Percentiles rank a stretch among this genome's conserved stretches.
Conservation (phyloP, 2,888 invertebrate genomes). For the Limnephilus lunatus region DNA sequence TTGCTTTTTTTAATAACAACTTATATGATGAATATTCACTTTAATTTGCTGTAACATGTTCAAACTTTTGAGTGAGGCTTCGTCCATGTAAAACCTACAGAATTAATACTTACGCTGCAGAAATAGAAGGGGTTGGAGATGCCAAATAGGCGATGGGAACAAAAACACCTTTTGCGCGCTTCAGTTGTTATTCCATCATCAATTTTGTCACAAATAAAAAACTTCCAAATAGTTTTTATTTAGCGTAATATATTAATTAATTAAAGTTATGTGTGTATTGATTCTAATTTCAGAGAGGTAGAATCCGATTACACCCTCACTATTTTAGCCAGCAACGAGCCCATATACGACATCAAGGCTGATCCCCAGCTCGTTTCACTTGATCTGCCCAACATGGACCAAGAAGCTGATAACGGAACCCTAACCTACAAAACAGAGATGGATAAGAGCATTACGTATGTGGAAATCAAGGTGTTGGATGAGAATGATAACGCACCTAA, state of each 20-base stretch:
- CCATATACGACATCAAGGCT: constrained; percentile 80
- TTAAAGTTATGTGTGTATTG: not conserved
- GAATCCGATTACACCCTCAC: constrained; percentile 85
- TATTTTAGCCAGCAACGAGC: constrained; percentile 90
- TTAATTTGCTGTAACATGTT: too few relatives aligned
- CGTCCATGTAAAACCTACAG: too few relatives aligned
- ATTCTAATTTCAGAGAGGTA: constrained; percentile 79
- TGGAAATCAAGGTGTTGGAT: constrained; percentile 85
- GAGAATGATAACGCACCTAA: constrained; percentile 91
- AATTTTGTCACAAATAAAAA: too few relatives aligned
- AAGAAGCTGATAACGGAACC: constrained; percentile 68
- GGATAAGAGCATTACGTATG: constrained; percentile 84
- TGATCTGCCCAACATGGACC: constrained; percentile 66
- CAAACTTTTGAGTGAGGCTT: too few relatives aligned
- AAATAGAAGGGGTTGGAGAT: too few relatives aligned
- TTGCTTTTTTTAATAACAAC: too few relatives aligned
- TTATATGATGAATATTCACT: too few relatives aligned
- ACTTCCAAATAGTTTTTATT: too few relatives aligned
- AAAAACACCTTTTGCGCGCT: too few relatives aligned
- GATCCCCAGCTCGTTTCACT: constrained; percentile 73
- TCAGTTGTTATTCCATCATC: too few relatives aligned
- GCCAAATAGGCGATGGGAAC: too few relatives aligned
- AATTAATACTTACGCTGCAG: too few relatives aligned
- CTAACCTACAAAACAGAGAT: constrained; percentile 71
- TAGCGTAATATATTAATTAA: not conserved